phyloP scores from a whole-genome alignment of 2,797 vertebrate species.

The Chiloscyllium punctatum region DNA sequence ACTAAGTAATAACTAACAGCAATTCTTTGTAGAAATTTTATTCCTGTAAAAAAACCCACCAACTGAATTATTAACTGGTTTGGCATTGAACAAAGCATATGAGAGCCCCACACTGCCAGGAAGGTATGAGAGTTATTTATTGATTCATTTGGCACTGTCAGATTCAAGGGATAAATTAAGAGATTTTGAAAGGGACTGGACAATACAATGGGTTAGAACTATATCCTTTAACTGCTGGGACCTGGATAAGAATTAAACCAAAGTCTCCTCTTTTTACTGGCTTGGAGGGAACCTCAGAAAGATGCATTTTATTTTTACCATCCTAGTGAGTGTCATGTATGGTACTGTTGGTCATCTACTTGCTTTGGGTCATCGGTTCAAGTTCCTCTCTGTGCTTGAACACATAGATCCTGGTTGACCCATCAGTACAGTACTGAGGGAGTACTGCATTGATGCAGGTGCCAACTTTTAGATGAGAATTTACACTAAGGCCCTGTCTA shows the following conservation, averaged over 20 bases:
- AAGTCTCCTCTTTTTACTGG: neutral
- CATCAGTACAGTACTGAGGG: neutral
- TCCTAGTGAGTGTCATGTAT: neutral
- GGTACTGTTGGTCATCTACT: neutral
- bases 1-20: neutral
- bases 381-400: neutral
- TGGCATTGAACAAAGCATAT: neutral
- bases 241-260: neutral
- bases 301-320: neutral
- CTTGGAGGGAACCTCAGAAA: neutral
- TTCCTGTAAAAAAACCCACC: neutral
- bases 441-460: neutral
- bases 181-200: neutral
- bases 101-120: neutral
- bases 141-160: neutral
- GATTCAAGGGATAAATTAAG: neutral
- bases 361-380: neutral
- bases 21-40: neutral
- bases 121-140: neutral
- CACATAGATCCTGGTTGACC: neutral
- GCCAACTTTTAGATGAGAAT: neutral
- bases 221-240: neutral
- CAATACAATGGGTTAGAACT: neutral
- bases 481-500: neutral
- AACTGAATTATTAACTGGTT: neutral